Evolutionary conservation across 1,140 invertebrate species (phyloP), one percentile per base, ranked within the genome.

Genomic region (Himalopsyche phryganea): DNA sequence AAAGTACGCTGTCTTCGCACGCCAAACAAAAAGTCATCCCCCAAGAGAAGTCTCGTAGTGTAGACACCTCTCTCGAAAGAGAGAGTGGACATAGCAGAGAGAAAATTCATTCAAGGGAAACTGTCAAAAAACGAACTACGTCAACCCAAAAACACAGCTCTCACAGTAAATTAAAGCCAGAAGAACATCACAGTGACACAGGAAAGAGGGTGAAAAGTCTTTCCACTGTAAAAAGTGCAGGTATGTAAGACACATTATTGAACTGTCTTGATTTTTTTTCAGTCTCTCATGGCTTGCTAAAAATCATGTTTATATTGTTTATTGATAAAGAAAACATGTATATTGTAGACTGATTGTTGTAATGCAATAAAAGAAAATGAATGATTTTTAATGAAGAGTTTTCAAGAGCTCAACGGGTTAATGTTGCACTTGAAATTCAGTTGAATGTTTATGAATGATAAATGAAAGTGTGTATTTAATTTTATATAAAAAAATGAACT

Each of bases 1-100:
- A 64, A 49, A 50, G 57, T 11, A 60, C 61, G 6, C 56, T 64
- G 15, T 64, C 61, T 7, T 64, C 61, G 44, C 20, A 52, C 11
- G 28, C 44, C n/a, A 40, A 46, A 19, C 41, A 56, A n/a, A 59
- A 35, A 18, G 13, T 38, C 15, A 44, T 51, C 7, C 13, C n/a
- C 6, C 35, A 45, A 32, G 61, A 60, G 36, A 64, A 58, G 28
- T 57, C 61, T 5, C 47, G 49, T 6, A 64, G 52, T 44, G 45
- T 48, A 1, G 61, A 64, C 35, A 60, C 57, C 4, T 64, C 58
- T 0, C 38, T 60, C 18, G 61, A 64, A n/a, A 50, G 61, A 33
- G 59, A 61, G 15, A 46, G 19, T 9, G 49, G 40, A 19, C 44
- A 47, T 28, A 33, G n/a, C 17, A 56, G 42, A 33, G 61, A 64